Conservation (phyloP, 1,140 invertebrate species). For the Micrasema minimum region DNA sequence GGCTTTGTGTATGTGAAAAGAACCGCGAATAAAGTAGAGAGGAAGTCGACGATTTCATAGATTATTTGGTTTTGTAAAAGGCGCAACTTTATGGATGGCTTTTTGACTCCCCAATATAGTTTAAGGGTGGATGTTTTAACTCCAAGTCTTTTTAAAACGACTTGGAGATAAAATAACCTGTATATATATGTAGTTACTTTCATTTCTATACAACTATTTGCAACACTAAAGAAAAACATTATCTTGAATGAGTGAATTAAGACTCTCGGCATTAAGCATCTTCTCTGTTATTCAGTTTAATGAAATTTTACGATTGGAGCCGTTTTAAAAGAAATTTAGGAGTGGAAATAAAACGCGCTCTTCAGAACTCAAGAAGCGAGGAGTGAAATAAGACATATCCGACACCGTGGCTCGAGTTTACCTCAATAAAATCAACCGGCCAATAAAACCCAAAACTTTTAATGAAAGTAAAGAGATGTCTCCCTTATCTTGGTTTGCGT, state of each 20-base stretch:
- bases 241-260: too few species aligned
- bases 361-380: background rate
- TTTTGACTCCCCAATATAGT: too few species aligned
- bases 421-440: slow-evolving; percentile 47
- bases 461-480: slow-evolving; percentile 43
- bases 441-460: slow-evolving; percentile 49
- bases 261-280: background rate
- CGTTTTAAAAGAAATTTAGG: slow-evolving; percentile 15
- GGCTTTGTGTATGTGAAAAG: slow-evolving; percentile 31
- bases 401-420: slow-evolving; percentile 30
- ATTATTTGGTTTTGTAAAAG: slow-evolving; percentile 29
- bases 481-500: slow-evolving; percentile 42
- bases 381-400: slow-evolving; percentile 41
- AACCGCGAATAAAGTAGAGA: slow-evolving; percentile 26
- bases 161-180: too few species aligned
- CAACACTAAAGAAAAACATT: too few species aligned
- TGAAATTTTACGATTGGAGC: slow-evolving; percentile 8
- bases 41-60: slow-evolving; percentile 39
- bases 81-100: too few species aligned
- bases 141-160: too few species aligned
- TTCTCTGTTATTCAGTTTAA: slow-evolving; percentile 3
- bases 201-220: too few species aligned
- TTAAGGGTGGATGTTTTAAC: too few species aligned
- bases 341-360: slow-evolving; percentile 20
- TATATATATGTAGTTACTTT: too few species aligned